Evolutionary conservation across 1,140 invertebrate genomes (phyloP).

Genomic region (Heliconius melpomene): DNA sequence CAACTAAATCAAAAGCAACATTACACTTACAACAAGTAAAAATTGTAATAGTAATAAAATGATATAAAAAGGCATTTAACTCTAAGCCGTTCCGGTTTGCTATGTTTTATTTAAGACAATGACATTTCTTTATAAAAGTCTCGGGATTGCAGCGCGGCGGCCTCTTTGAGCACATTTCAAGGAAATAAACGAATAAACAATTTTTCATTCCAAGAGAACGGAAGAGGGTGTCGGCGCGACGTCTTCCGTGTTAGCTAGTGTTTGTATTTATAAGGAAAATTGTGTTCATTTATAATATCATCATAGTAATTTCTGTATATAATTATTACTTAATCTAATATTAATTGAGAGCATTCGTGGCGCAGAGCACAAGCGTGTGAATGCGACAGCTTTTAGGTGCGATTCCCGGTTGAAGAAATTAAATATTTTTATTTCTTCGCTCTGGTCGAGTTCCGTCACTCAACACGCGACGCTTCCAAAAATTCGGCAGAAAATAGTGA

Average conservation of each 20-base stretch:
- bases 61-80: not conserved
- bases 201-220: constrained; percentile 34
- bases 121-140: constrained; percentile 4
- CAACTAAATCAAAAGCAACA: not conserved
- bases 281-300: not conserved
- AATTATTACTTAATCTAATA: too few relatives aligned
- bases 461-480: too few relatives aligned
- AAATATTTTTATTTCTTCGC: too few relatives aligned
- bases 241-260: constrained; percentile 21
- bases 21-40: too few relatives aligned
- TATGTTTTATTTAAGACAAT: constrained; percentile 15
- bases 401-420: too few relatives aligned
- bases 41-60: not conserved
- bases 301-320: too few relatives aligned
- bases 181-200: constrained; percentile 36
- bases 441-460: too few relatives aligned
- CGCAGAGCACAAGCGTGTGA: too few relatives aligned
- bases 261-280: not conserved
- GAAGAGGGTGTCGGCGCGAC: constrained; percentile 25
- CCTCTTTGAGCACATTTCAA: constrained; percentile 20
- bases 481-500: too few relatives aligned
- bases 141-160: not conserved
- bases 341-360: too few relatives aligned
- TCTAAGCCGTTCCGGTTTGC: not conserved
- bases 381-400: too few relatives aligned